Conservation (phyloP, 30 jellyfish, hydroid and myxozoan species). For the Pseudorhiza aurosa region DNA sequence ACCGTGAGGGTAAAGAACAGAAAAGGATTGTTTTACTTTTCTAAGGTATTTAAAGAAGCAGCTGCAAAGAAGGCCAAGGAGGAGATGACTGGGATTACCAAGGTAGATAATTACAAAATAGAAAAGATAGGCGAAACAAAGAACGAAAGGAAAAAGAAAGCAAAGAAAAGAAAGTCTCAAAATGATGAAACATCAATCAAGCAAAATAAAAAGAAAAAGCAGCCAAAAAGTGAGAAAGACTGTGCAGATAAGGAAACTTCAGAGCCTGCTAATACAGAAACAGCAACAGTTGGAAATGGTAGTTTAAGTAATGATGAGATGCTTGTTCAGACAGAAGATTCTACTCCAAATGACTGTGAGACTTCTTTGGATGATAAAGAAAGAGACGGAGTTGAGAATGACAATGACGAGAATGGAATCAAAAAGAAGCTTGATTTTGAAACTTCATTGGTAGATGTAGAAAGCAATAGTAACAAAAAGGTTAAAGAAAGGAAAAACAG, state of each 20-base stretch:
- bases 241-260: neutral
- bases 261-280: neutral
- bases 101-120: neutral
- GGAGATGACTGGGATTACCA: neutral
- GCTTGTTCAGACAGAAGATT: neutral
- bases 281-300: neutral
- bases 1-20: conserved; percentile 34
- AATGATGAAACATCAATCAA: neutral
- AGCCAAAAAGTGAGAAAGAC: neutral
- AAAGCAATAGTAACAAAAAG: neutral
- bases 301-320: neutral
- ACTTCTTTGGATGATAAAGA: neutral
- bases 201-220: neutral
- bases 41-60: conserved; percentile 43
- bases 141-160: conserved; percentile 6
- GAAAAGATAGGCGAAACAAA: neutral
- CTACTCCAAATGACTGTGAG: neutral
- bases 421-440: conserved; percentile 50
- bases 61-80: neutral
- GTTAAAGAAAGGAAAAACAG: neutral
- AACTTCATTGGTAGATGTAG: conserved; percentile 3
- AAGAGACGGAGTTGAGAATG: neutral
- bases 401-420: neutral
- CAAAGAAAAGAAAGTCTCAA: conserved; percentile 22
- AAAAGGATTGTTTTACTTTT: conserved; percentile 16